Conservation (phyloP, 2,888 invertebrate genomes). For the Dendrolimus pini region DNA sequence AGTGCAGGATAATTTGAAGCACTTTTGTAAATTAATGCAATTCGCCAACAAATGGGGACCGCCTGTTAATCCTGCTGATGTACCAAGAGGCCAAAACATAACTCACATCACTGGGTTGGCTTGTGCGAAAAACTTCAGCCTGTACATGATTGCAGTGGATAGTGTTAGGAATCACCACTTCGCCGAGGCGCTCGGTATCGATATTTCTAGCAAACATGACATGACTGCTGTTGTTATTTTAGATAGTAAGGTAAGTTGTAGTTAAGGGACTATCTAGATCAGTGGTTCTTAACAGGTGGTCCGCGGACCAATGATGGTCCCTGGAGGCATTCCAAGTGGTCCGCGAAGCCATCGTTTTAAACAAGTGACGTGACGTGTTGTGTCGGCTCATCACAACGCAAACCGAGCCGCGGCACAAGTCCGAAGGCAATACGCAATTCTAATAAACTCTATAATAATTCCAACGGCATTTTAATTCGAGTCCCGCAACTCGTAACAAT, state of each 20-base stretch:
- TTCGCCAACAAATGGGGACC: slow-evolving; percentile 56
- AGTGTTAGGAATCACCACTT: slow-evolving; percentile 83
- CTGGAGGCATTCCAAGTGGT: too few relatives aligned
- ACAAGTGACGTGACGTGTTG: too few relatives aligned
- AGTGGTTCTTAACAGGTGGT: too few relatives aligned
- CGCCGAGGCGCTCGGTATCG: slow-evolving; percentile 84
- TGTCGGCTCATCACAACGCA: too few relatives aligned
- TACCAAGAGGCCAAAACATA: slow-evolving; percentile 30
- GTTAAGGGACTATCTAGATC: too few relatives aligned
- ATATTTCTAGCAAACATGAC: slow-evolving; percentile 76
- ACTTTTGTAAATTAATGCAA: slow-evolving; percentile 51
- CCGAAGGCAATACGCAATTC: too few relatives aligned
- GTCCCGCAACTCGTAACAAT: too few relatives aligned
- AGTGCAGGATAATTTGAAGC: slow-evolving; percentile 48
- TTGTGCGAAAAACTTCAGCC: slow-evolving; percentile 53
- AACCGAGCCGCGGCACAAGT: too few relatives aligned
- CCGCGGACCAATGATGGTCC: too few relatives aligned
- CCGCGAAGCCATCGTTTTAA: too few relatives aligned
- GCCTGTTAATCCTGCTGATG: slow-evolving; percentile 40
- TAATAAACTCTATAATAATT: too few relatives aligned
- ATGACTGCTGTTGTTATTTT: slow-evolving; percentile 83
- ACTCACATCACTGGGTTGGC: slow-evolving; percentile 62
- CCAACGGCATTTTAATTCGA: too few relatives aligned
- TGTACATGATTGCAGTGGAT: slow-evolving; percentile 81
- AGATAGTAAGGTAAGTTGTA: slow-evolving; percentile 77